Conservation (phyloP, 2,797 vertebrate species). For the Chloroceryle amazona region DNA sequence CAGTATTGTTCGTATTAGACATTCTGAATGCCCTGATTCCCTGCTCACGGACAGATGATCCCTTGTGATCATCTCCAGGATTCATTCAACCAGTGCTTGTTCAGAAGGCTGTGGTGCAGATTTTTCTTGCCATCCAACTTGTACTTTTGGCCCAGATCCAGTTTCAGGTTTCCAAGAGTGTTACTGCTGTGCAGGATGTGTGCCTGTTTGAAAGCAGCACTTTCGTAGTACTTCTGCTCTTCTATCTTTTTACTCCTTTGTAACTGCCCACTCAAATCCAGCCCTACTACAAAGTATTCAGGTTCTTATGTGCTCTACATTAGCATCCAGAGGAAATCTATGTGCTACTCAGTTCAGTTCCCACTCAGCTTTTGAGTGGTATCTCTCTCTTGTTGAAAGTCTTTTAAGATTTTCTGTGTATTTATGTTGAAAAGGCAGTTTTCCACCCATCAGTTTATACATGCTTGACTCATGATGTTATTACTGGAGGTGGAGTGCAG, state of each 20-base stretch:
- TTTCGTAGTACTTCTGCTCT: neutral
- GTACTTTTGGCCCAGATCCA: neutral
- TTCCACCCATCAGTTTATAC: neutral
- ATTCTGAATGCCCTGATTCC: neutral
- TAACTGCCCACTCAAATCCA: neutral
- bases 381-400: neutral
- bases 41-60: neutral
- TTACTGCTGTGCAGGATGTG: neutral
- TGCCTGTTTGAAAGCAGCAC: neutral
- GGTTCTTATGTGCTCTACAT: neutral
- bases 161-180: neutral
- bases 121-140: neutral
- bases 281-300: neutral
- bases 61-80: neutral
- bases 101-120: neutral
- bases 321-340: neutral
- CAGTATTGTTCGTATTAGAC: neutral
- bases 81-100: neutral
- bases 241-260: neutral
- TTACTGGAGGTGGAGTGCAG: neutral
- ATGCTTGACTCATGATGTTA: neutral
- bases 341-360: neutral
- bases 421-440: neutral
- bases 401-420: neutral
- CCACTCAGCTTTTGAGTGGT: neutral